Conservation (phyloP, 2,797 vertebrate species). For the Lycodopsis pacificus region DNA sequence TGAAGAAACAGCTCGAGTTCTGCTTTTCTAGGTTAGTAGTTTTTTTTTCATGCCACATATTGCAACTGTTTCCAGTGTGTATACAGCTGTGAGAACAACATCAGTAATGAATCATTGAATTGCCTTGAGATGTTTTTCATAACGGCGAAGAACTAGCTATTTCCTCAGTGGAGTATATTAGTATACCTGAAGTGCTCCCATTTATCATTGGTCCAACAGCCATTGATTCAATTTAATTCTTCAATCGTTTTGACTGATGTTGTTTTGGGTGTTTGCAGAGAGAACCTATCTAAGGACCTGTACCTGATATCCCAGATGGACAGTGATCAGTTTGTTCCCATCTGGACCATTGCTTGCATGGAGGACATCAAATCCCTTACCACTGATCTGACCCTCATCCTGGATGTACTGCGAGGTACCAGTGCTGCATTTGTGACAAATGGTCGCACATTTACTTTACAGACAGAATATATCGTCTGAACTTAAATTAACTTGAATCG, state of each 20-base stretch:
- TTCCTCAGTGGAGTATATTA: not conserved
- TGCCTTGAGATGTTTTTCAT: not conserved
- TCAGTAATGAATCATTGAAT: not conserved
- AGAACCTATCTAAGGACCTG: constrained; percentile 97
- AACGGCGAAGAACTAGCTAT: not conserved
- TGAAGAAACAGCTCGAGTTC: constrained; percentile 96
- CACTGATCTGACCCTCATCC: constrained; percentile 92
- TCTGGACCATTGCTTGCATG: constrained; percentile 98
- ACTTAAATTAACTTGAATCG: not conserved
- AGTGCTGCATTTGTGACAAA: constrained; percentile 44
- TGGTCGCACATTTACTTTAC: not conserved
- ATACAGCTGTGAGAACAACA: not conserved
- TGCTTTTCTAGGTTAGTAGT: constrained; percentile 93
- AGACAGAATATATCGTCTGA: not conserved
- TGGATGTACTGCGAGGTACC: constrained; percentile 93
- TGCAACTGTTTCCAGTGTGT: not conserved
- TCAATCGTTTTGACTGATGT: not conserved
- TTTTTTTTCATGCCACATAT: not conserved
- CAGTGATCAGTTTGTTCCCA: constrained; percentile 96
- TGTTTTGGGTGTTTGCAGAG: constrained; percentile 80
- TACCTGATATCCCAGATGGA: constrained; percentile 99
- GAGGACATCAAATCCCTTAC: constrained; percentile 97
- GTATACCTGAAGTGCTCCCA: not conserved
- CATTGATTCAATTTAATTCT: not conserved
- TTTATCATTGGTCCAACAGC: not conserved